Base-by-base conservation (phyloP, 2,888 invertebrate genomes). In the Choristoneura rosaceana region DNA sequence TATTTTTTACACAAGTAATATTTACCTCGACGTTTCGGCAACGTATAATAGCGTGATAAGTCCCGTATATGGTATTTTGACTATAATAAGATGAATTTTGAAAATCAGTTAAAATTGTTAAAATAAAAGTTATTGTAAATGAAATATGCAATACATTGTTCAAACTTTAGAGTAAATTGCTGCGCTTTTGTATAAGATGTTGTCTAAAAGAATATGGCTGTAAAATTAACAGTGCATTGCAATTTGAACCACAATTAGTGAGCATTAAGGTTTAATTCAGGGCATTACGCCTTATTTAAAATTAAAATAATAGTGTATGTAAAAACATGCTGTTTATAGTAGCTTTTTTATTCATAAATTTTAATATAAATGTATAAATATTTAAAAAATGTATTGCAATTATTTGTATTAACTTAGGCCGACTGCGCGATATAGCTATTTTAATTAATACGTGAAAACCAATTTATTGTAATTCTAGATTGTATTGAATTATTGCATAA, bases 261-360 rank as follows among this genome's bases (percentile, higher is more conserved):
- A 34, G 10, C n/a, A 59, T 34, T 34, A 59, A 59, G 58, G 33
- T 58, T 58, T 33, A 58, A 59, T 59, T 38, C 7, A 38, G 34
- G 55, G 55, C 55, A 25, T 2, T 8, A 33, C n/a, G 34, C 59
- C 59, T 34, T 14, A 14, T 25, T 50, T 52, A 17, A 52, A 52
- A 52, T 52, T 59, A 34, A 33, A 25, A 55, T 55, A n/a, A 59
- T 59, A 59, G 59, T 59, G 38, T 59, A 38, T 59, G 62, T 63
- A 47, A 63, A 60, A 63, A 63, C 17, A 14, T 63, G 63, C 64
- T 64, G 64, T 64, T 50, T 9, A 64, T 41, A 50, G 47, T 76
- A 77, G 76, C 63, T 73, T 75, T 76, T 76, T 68, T 76, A 75
- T 47, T 15, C 34, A n/a, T 17, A 58, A 58, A 61, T 50, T 25